Evolutionary conservation across 1,140 invertebrate species (phyloP), one percentile per base, ranked within the genome.

Genomic region (Nasonia longicornis): DNA sequence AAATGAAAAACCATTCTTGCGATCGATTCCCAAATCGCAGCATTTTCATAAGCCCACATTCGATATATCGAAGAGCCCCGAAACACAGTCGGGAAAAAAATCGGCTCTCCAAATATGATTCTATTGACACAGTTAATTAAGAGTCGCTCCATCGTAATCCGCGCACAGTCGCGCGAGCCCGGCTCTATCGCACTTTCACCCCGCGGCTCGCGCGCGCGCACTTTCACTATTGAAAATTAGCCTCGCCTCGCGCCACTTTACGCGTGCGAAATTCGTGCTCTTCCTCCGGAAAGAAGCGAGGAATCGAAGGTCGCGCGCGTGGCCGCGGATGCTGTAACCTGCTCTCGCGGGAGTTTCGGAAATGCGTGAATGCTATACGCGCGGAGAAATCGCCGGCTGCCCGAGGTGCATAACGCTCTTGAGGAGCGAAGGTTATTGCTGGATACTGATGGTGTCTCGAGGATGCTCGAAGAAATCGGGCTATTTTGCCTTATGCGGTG

Each of bases 181-280:
- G 22, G 20, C 66, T 63, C 22, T 64, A 66, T 52, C 69, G 81
- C 81, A 86, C 87, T 87, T 87, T 87, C 86, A 86, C 86, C 80
- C 80, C 67, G 52, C 2, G 31, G 31, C 31, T 31, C 31, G 42
- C 14, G 3, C 38, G 22, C 74, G 72, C 72, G 16, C 83, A 86
- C 87, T 87, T 87, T 87, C 87, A 87, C 87, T 70, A 66, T 81
- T 83, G 80, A 84, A 84, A 86, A 84, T 85, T 83, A n/a, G 71
- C 58, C 78, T 79, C 69, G 14, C 63, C 76, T 85, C 52, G 67
- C 22, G 48, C 74, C 67, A 63, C 26, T 71, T 80, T 64, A 70
- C 63, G 52, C 31, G 64, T 67, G 64, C 73, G 38, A 74, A 80
- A 71, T 67, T 35, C 14, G 64, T 58, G 20, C 52, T 16, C 52